phyloP scores from a whole-genome alignment of 1,140 invertebrate genomes.

The Eriosoma lanigerum region DNA sequence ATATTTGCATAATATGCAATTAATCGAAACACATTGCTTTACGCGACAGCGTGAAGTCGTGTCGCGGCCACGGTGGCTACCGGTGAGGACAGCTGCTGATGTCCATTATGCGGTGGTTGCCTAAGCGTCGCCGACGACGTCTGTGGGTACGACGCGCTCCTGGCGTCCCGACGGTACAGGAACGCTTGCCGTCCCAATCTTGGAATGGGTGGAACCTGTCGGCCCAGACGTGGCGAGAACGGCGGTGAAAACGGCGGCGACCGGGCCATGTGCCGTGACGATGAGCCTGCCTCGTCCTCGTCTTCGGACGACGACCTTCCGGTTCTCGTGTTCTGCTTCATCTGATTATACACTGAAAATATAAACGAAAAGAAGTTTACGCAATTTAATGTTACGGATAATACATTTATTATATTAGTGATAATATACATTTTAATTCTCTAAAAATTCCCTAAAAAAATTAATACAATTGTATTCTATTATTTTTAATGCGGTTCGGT shows the following conservation, averaged over 20 bases:
- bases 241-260: slow-evolving; percentile 51
- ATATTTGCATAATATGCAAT: no score
- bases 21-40: not conserved
- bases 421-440: no score
- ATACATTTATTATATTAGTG: no score
- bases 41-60: not conserved
- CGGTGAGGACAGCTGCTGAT: not conserved
- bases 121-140: not conserved
- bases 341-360: slow-evolving; percentile 27
- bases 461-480: no score
- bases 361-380: not conserved
- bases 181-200: slow-evolving; percentile 13
- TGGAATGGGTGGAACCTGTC: slow-evolving; percentile 1
- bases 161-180: slow-evolving; percentile 16
- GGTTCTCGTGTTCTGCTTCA: not conserved
- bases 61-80: not conserved
- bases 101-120: not conserved
- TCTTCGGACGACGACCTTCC: slow-evolving; percentile 45
- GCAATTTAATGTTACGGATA: no score
- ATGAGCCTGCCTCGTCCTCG: slow-evolving; percentile 10
- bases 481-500: no score
- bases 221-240: slow-evolving; percentile 53
- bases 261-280: slow-evolving; percentile 15
- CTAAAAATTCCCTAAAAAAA: no score
- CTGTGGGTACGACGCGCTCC: slow-evolving; percentile 11